Percentiles rank a stretch among this genome's conserved stretches.
These are phyloP conservation scores for Cephalotes varians DNA, from an alignment of 2,888 invertebrate genomes.

Conservation along the genomic window DNA sequence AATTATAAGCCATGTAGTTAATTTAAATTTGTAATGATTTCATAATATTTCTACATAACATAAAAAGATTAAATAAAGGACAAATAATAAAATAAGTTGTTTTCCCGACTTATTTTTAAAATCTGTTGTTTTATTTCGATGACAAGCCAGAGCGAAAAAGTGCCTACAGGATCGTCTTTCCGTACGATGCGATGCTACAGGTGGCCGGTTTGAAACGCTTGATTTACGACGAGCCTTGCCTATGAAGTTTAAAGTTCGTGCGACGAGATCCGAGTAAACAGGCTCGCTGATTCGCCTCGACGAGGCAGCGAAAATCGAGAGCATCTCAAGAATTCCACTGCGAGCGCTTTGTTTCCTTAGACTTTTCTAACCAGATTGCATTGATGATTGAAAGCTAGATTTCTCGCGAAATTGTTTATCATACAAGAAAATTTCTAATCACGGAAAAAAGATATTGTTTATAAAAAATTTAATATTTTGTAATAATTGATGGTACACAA, in stretches of 20 bases:
- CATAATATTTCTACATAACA: not conserved
- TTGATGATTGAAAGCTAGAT: not conserved
- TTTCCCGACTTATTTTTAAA: not conserved
- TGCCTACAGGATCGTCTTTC: conserved; percentile 29
- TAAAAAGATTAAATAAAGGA: not conserved
- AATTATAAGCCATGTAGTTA: not conserved
- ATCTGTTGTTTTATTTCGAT: conserved; percentile 28
- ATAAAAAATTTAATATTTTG: not conserved
- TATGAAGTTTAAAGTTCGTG: conserved; percentile 78
- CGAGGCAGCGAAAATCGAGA: conserved; percentile 58
- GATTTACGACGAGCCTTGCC: conserved; percentile 81
- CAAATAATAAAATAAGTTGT: not conserved
- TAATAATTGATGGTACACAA: not conserved
- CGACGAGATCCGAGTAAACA: conserved; percentile 73
- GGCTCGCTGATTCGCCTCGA: conserved; percentile 63
- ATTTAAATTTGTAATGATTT: not conserved
- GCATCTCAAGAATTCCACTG: conserved; percentile 57
- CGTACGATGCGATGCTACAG: conserved; percentile 75
- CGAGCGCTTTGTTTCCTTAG: conserved; percentile 8
- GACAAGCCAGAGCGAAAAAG: conserved; percentile 23
- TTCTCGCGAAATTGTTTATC: conserved; percentile 38
- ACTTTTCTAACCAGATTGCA: not conserved
- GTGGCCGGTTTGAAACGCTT: conserved; percentile 81
- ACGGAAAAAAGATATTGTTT: not conserved
- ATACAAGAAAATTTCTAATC: not conserved